These are phyloP conservation scores for Drosophila putrida DNA, from an alignment of 2,888 invertebrate genomes.

Conservation along the genomic window DNA sequence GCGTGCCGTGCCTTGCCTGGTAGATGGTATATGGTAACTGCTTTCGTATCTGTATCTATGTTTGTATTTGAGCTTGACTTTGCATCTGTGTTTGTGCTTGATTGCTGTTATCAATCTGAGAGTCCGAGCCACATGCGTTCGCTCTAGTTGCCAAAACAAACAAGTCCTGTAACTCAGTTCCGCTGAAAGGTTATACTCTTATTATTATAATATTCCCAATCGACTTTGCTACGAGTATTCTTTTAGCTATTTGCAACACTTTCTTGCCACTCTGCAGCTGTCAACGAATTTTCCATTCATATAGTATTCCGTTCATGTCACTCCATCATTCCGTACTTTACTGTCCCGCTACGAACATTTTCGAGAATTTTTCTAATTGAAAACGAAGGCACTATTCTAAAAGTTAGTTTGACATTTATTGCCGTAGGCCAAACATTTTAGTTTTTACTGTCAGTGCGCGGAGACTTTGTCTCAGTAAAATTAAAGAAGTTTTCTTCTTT, in stretches of 20 bases:
- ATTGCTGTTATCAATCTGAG: conserved; percentile 52
- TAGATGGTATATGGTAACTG: conserved; percentile 4
- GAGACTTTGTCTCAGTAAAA: conserved; percentile 63
- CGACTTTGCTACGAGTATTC: conserved; percentile 25
- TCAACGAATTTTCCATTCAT: conserved; percentile 35
- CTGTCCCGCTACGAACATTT: neutral
- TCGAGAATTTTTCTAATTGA: conserved; percentile 65
- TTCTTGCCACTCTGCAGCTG: conserved; percentile 48
- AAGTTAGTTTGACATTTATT: conserved; percentile 76
- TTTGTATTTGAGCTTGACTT: conserved; percentile 18
- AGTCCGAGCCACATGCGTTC: conserved; percentile 24
- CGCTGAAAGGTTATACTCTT: conserved; percentile 29
- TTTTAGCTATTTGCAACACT: conserved; percentile 25
- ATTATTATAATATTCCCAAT: conserved; percentile 46
- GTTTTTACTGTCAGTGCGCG: conserved; percentile 44
- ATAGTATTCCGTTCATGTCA: conserved; percentile 12
- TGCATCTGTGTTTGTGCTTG: conserved; percentile 35
- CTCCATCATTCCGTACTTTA: conserved; percentile 18
- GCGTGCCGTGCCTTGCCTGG: conserved; percentile 18
- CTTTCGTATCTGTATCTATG: neutral
- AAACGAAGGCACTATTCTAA: conserved; percentile 48
- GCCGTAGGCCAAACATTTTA: conserved; percentile 73
- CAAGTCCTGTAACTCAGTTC: conserved; percentile 14
- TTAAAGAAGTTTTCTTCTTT: conserved; percentile 75
- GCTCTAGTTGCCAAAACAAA: conserved; percentile 25